These are phyloP conservation scores for Drosophila kurseongensis DNA, from an alignment of 1,140 invertebrate genomes.

Conservation along the genomic window DNA sequence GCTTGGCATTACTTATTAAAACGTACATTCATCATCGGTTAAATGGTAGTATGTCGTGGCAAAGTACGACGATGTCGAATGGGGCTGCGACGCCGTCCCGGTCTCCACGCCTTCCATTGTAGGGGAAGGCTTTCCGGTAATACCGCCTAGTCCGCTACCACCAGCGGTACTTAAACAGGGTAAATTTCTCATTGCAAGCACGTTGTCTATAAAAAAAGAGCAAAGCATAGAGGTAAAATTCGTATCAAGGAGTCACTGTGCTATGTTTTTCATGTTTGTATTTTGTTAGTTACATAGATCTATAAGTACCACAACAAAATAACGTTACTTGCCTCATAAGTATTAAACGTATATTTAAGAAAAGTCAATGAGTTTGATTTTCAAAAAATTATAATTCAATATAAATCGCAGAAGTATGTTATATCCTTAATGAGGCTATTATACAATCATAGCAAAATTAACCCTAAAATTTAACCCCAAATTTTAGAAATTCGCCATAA, in stretches of 20 bases:
- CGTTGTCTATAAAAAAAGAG: slow-evolving; percentile 81
- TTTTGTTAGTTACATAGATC: too few species aligned
- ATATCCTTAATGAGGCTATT: too few species aligned
- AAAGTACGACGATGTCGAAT: slow-evolving; percentile 79
- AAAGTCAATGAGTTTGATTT: too few species aligned
- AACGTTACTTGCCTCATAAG: too few species aligned
- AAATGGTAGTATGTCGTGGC: slow-evolving; percentile 82
- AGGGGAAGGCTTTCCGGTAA: slow-evolving; percentile 53
- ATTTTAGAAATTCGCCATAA: too few species aligned
- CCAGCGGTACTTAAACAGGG: slow-evolving; percentile 70
- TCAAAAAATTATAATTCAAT: too few species aligned
- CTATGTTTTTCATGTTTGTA: too few species aligned
- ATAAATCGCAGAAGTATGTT: too few species aligned
- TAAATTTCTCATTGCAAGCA: slow-evolving; percentile 82
- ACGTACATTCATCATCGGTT: slow-evolving; percentile 84
- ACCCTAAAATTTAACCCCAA: too few species aligned
- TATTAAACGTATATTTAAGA: too few species aligned
- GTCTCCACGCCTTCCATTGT: slow-evolving; percentile 65
- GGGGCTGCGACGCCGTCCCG: slow-evolving; percentile 61
- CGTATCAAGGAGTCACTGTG: slow-evolving; percentile 22
- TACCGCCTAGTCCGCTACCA: slow-evolving; percentile 63
- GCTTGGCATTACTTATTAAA: slow-evolving; percentile 1
- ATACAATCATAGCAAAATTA: too few species aligned
- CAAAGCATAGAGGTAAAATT: slow-evolving; percentile 52
- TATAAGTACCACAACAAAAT: neutral